Conservation (phyloP, 2,797 vertebrate genomes). For the Yasuhikotakia modesta region DNA sequence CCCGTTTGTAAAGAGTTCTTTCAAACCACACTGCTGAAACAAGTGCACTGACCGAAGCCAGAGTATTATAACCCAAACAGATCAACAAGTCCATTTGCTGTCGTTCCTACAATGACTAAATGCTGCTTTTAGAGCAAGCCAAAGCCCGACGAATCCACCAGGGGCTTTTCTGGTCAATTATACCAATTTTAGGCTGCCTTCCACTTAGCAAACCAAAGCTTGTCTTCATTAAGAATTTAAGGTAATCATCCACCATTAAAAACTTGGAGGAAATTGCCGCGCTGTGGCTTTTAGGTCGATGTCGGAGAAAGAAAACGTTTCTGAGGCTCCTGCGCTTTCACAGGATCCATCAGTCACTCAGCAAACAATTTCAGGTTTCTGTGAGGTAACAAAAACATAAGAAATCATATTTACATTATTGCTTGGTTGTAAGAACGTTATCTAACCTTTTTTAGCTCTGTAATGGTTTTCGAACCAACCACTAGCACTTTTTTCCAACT, state of each 20-base stretch:
- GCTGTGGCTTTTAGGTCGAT: conserved; percentile 39
- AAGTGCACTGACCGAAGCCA: conserved; percentile 18
- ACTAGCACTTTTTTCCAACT: no score
- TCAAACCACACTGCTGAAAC: conserved; percentile 27
- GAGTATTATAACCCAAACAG: conserved; percentile 19
- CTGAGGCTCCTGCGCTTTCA: conserved; percentile 15
- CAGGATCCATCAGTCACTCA: conserved; percentile 13
- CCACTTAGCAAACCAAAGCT: conserved; percentile 43
- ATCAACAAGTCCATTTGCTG: conserved; percentile 42
- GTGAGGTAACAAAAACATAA: no score
- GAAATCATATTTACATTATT: no score
- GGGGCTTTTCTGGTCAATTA: conserved; percentile 59
- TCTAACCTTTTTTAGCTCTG: no score
- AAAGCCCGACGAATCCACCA: conserved; percentile 19
- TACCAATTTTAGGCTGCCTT: conserved; percentile 52
- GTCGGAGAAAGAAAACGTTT: conserved; percentile 25
- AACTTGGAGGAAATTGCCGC: conserved; percentile 21
- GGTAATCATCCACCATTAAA: conserved; percentile 56
- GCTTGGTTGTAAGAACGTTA: no score
- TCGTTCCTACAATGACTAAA: conserved; percentile 22
- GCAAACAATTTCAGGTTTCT: no score
- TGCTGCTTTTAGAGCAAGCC: conserved; percentile 46
- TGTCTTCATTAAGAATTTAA: conserved; percentile 54
- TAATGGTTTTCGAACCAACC: no score
- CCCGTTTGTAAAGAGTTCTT: conserved; percentile 4